A percentile compares a stretch with the other conserved stretches of the same genome.
phyloP scores from a whole-genome alignment of 2,113 vertebrate genomes.

The Piaya cayana region DNA sequence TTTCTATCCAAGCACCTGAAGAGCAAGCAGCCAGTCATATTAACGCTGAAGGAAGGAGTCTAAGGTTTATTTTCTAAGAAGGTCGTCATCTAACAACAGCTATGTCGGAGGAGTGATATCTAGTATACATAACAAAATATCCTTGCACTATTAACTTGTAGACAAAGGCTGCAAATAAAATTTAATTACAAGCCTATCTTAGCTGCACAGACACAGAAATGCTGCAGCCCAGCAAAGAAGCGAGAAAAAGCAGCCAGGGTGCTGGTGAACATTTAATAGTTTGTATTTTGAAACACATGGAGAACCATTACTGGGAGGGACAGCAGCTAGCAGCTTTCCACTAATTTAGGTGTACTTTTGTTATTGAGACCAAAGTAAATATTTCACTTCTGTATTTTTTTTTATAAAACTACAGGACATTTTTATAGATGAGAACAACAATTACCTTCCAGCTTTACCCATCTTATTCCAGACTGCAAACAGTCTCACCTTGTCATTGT shows the following conservation, averaged over 20 bases:
- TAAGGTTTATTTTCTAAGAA: neutral
- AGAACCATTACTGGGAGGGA: neutral
- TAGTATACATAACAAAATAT: conserved; percentile 35
- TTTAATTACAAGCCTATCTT: neutral
- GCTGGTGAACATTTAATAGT: neutral
- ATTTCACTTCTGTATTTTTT: neutral
- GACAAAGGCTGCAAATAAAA: conserved; percentile 6
- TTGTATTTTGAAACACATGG: neutral
- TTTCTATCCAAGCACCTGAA: neutral
- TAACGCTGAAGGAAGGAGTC: neutral
- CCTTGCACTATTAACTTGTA: neutral
- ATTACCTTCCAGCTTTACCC: neutral
- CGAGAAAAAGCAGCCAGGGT: neutral
- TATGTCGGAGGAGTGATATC: neutral
- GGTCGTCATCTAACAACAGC: neutral
- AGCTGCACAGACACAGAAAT: neutral
- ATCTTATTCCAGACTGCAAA: neutral
- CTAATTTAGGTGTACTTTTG: neutral
- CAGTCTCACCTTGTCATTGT: neutral
- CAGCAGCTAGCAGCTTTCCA: neutral
- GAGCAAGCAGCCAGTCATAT: neutral
- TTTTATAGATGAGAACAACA: neutral
- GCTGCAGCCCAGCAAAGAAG: neutral
- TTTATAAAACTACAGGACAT: neutral
- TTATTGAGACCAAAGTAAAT: neutral